Evolutionary conservation across 2,113 vertebrate species (phyloP).

Genomic region (Meles meles): DNA sequence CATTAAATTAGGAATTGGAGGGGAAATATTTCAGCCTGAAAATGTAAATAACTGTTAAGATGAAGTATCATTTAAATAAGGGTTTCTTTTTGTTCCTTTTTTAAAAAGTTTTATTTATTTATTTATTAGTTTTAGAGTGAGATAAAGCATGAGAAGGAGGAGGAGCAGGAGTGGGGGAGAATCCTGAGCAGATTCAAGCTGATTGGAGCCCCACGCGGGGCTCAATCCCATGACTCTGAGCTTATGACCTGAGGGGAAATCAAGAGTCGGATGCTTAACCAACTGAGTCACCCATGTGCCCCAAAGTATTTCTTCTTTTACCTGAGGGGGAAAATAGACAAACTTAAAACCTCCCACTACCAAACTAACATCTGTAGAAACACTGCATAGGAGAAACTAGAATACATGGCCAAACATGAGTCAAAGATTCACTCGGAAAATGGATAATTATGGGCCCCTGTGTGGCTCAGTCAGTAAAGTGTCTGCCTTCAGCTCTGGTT

Average conservation of each 20-base stretch:
- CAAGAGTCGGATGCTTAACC: background rate
- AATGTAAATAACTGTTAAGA: background rate
- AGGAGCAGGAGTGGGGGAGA: background rate
- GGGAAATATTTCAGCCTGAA: background rate
- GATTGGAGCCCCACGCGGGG: background rate
- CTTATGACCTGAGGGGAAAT: background rate
- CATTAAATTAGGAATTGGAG: background rate
- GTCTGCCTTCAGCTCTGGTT: background rate
- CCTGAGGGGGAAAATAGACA: background rate
- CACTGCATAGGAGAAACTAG: background rate
- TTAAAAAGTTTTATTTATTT: background rate
- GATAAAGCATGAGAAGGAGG: background rate
- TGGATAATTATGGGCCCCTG: background rate
- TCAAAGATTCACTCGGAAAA: background rate
- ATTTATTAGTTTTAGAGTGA: background rate
- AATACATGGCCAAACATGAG: background rate
- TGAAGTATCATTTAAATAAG: background rate
- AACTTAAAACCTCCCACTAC: background rate
- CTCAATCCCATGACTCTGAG: background rate
- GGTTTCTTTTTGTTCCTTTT: background rate
- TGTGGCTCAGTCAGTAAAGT: background rate
- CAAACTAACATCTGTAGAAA: background rate
- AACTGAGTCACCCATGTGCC: background rate
- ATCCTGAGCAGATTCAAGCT: background rate
- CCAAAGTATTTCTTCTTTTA: background rate